Evolutionary conservation across 1,140 invertebrate species (phyloP), one percentile per base, ranked within the genome.

Genomic region (Thereuonema tuberculata): DNA sequence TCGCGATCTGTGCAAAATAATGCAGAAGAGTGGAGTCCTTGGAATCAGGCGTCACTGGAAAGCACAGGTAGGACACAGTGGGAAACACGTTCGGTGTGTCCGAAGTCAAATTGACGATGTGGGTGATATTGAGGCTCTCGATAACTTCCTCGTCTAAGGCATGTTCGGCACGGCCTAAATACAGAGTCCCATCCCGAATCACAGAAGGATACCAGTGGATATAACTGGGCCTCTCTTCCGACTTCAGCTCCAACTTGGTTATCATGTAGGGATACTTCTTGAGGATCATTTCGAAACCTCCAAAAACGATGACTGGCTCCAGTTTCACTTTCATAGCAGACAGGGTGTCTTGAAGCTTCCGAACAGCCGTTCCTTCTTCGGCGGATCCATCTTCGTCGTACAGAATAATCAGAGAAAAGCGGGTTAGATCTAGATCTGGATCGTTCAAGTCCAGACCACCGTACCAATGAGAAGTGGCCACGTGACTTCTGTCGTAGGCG

Each of bases 141-240:
- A 70, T 47, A 23, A 69, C 65, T 17, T 57, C 43, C 5, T 63
- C 59, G 58, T 69, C 62, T 12, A 66, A 49, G 14, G 69, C 68
- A 62, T 70, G 69, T 52, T 70, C 69, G 9, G 65, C 61, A 14
- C 69, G 58, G 23, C 69, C 69, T n/a, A 69, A 61, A 61, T 66
- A 70, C 54, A 70, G 58, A 12, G 62, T 48, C 26, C 61, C 62
- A 14, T 69, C 67, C 14, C 67, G 17, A 14, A 70, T 64, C 47
- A 69, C 63, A 15, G 68, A 65, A 1, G 69, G 69, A 59, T 64
- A 70, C 69, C 69, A 70, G 14, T 62, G 61, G 46, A 66, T 61
- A n/a, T 3, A 49, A 15, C 61, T 62, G 15, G 62, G 59, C n/a
- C 63, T 58, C n/a, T 60, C 52, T 23, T 61, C 62, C 21, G 56